Base-by-base conservation (phyloP, 2,113 vertebrate species). In the Mastomys natalensis region DNA sequence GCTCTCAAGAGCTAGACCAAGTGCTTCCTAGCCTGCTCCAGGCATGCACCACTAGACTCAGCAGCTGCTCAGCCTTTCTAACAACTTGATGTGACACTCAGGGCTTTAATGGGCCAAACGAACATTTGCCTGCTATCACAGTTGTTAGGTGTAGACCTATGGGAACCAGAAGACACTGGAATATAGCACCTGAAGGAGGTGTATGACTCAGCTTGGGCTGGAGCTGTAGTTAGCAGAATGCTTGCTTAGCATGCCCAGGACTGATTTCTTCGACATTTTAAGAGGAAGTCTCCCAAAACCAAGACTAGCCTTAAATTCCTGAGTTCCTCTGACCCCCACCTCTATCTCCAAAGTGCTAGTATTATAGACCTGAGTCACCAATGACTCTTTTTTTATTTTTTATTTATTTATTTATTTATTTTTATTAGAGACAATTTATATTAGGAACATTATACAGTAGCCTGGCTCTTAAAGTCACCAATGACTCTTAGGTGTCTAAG, bases 311-410 rank as follows among this genome's bases (percentile, higher is more conserved):
- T 64, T 85, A 45, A 85, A 45, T 16, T 19, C 58, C 24, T 3
- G 26, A 45, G 40, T 17, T 48, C 26, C 26, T 2, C 21, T 1
- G 6, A 10, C 12, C 22, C 22, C 21, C 10, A 1, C 4, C 51
- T 58, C n/a, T 15, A 62, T 29, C 81, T 62, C 26, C 34, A 7
- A 84, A 43, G 53, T 62, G 24, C n/a, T 64, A 31, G 81, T 40
- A 84, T 43, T 43, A 84, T 29, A 62, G 43, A 31, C 15, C 0
- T 19, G 13, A 43, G 7, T 45, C 4, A 17, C 4, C 58, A 45
- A 45, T 17, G 58, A 37, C 40, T 29, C 55, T 22, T 22, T n/a
- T n/a, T n/a, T n/a, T n/a, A n/a, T n/a, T n/a, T n/a, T n/a, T n/a
- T n/a, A n/a, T n/a, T n/a, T n/a, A n/a, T n/a, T n/a, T n/a, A n/a